phyloP scores from a whole-genome alignment of 2,113 vertebrate genomes.

The Artemisiospiza belli region DNA sequence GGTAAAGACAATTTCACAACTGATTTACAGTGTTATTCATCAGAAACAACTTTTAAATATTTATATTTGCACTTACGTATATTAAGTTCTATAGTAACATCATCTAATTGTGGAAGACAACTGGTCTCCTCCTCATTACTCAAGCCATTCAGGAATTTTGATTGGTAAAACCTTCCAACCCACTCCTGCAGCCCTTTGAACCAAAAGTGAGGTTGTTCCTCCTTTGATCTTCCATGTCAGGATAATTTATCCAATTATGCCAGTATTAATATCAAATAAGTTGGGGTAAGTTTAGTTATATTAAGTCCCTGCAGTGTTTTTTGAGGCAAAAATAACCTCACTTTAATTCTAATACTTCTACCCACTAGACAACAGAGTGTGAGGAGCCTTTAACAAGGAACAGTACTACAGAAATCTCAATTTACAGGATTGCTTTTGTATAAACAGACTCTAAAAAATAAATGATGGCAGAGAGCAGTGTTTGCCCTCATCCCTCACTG shows the following conservation, averaged over 20 bases:
- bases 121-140: background rate
- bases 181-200: background rate
- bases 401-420: background rate
- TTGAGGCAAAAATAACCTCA: background rate
- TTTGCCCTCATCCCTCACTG: background rate
- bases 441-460: background rate
- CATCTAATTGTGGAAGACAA: background rate
- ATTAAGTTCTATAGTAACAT: background rate
- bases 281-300: background rate
- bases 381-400: background rate
- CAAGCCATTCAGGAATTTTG: background rate
- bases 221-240: background rate
- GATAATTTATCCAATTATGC: background rate
- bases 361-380: background rate
- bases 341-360: background rate
- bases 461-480: background rate
- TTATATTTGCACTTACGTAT: background rate
- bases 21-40: background rate
- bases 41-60: background rate
- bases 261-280: background rate
- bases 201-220: background rate
- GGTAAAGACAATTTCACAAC: background rate
- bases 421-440: background rate
- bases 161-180: background rate
- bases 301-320: background rate